Conservation (phyloP, 1,140 invertebrate species). For the Halotydeus destructor region DNA sequence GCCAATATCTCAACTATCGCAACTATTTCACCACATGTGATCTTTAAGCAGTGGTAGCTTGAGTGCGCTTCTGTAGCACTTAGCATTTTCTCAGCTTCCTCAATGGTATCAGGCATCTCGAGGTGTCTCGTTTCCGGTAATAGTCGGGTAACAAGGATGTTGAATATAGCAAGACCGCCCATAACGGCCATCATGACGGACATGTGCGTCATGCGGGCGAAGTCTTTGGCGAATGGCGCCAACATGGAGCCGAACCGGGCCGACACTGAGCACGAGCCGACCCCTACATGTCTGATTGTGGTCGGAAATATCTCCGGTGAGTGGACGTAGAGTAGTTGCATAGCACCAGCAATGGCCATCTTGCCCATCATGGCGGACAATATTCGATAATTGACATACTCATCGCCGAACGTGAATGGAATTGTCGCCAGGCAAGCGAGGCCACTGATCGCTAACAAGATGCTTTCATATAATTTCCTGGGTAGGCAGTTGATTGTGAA, state of each 20-base stretch:
- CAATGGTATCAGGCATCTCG: slow-evolving; percentile 6
- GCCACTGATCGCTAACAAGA: no score
- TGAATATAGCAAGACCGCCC: slow-evolving; percentile 3
- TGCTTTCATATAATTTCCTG: no score
- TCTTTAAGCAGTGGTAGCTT: no score
- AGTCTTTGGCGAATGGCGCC: slow-evolving; percentile 32
- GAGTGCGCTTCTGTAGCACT: no score
- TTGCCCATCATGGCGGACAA: slow-evolving; percentile 55
- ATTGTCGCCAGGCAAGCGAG: slow-evolving; percentile 4
- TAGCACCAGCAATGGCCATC: slow-evolving; percentile 55
- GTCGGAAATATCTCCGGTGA: slow-evolving; percentile 66
- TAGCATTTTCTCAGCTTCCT: slow-evolving; percentile 2
- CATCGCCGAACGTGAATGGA: background rate
- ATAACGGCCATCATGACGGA: background rate
- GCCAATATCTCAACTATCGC: no score
- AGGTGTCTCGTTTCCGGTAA: slow-evolving; percentile 2
- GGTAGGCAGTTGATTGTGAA: no score
- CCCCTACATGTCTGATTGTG: slow-evolving; percentile 38
- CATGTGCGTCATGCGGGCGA: slow-evolving; percentile 2
- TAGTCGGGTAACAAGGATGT: background rate
- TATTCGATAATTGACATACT: no score
- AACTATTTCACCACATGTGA: no score
- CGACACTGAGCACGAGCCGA: slow-evolving; percentile 52
- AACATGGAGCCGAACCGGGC: slow-evolving; percentile 52
- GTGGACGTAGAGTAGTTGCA: slow-evolving; percentile 54